These are phyloP conservation scores for Hippocampus zosterae DNA, from an alignment of 2,113 vertebrate genomes.

Conservation along the genomic window DNA sequence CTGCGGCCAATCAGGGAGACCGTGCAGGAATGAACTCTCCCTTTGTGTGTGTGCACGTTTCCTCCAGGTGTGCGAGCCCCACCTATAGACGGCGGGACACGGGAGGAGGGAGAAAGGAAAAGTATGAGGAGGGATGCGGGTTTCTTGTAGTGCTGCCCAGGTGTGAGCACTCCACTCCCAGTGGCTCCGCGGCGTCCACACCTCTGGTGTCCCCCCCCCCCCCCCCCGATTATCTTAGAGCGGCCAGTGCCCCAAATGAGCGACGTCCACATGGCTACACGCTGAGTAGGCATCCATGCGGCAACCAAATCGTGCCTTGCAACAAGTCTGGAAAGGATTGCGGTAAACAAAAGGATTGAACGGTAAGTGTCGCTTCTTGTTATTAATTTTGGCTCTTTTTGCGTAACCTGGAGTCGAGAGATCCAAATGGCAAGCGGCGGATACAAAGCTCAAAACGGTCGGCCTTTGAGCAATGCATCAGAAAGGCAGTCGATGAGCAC, in stretches of 20 bases:
- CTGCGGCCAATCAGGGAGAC: slow-evolving; percentile 13
- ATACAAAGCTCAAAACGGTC: background rate
- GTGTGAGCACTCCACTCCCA: slow-evolving; percentile 15
- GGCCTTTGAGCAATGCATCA: background rate
- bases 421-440: background rate
- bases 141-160: slow-evolving; percentile 23
- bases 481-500: too few species aligned
- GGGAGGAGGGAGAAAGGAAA: slow-evolving; percentile 15
- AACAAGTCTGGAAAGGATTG: background rate
- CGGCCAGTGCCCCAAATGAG: slow-evolving; percentile 12
- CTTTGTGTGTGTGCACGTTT: slow-evolving; percentile 1
- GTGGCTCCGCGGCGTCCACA: slow-evolving; percentile 14
- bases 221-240: slow-evolving; percentile 3
- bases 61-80: slow-evolving; percentile 54
- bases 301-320: background rate
- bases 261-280: slow-evolving; percentile 12
- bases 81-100: slow-evolving; percentile 39
- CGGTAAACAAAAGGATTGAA: slow-evolving; percentile 5
- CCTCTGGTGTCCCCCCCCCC: too few species aligned
- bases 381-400: background rate
- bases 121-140: slow-evolving; percentile 5
- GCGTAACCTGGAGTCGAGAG: background rate
- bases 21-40: slow-evolving; percentile 20
- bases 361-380: slow-evolving; percentile 33
- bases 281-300: background rate